Evolutionary conservation across 2,888 invertebrate genomes (phyloP), one percentile per base, ranked within the genome.

Genomic region (Agriopis aurantiaria): DNA sequence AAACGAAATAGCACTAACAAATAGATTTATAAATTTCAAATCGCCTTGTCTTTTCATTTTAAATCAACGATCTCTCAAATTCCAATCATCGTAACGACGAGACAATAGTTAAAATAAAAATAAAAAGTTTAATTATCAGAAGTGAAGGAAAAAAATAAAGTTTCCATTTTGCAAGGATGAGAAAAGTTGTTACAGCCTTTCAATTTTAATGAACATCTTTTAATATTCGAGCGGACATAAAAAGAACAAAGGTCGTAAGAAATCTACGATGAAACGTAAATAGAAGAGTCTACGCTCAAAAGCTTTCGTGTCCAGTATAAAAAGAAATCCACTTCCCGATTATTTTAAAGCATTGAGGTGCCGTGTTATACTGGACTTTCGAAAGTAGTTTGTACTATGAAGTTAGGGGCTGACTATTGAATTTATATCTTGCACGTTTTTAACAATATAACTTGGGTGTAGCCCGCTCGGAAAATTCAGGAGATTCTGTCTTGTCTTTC

Each of bases 201-300:
- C 52, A 58, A 66, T 66, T 63, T 63, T 59, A 70, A 70, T 66
- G 62, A 70, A 61, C 69, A 56, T 52, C 60, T 62, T 58, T 62
- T 69, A 69, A 65, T 65, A 65, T 65, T 69, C 59, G 12, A 46
- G 17, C 8, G 8, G 59, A 69, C 55, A 61, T 69, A 69, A 69
- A 66, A 70, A 66, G 66, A 66, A 70, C 66, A 69, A 69, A 69
- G 56, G 40, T 58, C 62, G 52, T 62, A 49, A 62, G 58, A 70
- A 65, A 63, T 70, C 62, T 63, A 70, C 70, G 65, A 65, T 62
- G 70, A 66, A 70, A 70, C 58, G 58, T 65, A 69, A 69, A 69
- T 65, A 69, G 56, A 58, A 17, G 45, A 59, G 55, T 55, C 58
- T 45, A 53, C 57, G 61, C 61, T 69, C 57, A 65, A 69, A 65